Conservation (phyloP, 2,113 vertebrate genomes). For the Corythornis vintsioides region DNA sequence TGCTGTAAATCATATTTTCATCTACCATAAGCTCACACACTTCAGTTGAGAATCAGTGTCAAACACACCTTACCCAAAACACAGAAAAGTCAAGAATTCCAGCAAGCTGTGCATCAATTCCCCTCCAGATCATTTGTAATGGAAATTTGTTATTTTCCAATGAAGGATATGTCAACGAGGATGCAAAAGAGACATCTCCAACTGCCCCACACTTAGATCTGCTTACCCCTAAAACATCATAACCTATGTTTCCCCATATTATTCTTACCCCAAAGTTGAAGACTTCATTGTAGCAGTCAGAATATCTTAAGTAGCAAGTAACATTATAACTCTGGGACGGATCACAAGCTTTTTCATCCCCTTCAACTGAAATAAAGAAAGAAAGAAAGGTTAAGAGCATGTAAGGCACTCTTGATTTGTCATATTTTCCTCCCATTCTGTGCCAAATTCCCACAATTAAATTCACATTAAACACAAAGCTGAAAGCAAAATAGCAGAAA, state of each 20-base stretch:
- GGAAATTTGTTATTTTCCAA: not conserved
- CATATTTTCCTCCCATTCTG: not conserved
- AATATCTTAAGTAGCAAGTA: slow-evolving; percentile 81
- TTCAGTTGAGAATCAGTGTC: not conserved
- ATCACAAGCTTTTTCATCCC: slow-evolving; percentile 74
- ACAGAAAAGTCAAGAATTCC: not conserved
- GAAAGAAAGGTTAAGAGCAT: not conserved
- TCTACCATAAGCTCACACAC: not conserved
- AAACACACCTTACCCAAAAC: not conserved
- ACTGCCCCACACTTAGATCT: not conserved
- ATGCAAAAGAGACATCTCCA: not conserved
- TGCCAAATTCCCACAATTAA: not conserved
- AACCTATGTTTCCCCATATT: not conserved
- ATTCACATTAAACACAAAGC: not conserved
- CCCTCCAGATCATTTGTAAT: not conserved
- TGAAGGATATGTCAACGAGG: accelerated
- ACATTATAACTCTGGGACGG: slow-evolving; percentile 69
- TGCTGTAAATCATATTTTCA: not conserved
- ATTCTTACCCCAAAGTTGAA: slow-evolving; percentile 81
- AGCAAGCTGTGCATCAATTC: not conserved
- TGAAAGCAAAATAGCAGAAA: not conserved
- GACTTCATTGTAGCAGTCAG: slow-evolving; percentile 84
- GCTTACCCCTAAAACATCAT: not conserved
- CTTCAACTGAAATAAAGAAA: slow-evolving; percentile 72
- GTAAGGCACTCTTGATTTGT: not conserved